phyloP scores from a whole-genome alignment of 2,797 vertebrate species.

The Silurus aristotelis region DNA sequence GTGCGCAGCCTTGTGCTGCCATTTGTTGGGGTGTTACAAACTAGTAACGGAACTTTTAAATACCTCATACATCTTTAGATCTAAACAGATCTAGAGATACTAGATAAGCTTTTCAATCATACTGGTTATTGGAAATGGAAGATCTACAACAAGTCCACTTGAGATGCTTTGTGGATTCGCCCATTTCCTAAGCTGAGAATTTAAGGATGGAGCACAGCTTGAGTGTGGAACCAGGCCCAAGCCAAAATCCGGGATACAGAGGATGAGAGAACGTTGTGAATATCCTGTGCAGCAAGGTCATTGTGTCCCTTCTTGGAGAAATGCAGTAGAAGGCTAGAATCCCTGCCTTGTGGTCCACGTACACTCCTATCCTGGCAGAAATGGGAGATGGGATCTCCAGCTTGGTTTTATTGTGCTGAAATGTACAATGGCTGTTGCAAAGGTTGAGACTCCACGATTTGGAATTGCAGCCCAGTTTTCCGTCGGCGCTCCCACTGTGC shows the following conservation, averaged over 20 bases:
- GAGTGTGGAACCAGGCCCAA: slow-evolving; percentile 70
- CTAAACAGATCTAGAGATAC: no score
- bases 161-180: neutral
- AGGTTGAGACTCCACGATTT: slow-evolving; percentile 75
- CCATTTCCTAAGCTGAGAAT: slow-evolving; percentile 33
- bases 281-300: slow-evolving; percentile 68
- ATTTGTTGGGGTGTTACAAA: no score
- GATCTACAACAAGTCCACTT: neutral
- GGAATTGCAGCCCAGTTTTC: slow-evolving; percentile 74
- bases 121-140: no score
- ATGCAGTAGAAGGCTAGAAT: slow-evolving; percentile 69
- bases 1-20: no score
- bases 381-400: slow-evolving; percentile 45
- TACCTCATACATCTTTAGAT: no score
- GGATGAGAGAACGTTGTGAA: slow-evolving; percentile 68
- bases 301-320: slow-evolving; percentile 52
- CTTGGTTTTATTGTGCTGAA: slow-evolving; percentile 70
- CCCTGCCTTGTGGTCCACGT: slow-evolving; percentile 69
- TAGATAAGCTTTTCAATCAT: no score
- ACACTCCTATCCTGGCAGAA: slow-evolving; percentile 67
- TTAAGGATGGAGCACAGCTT: slow-evolving; percentile 63
- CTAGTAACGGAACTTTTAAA: no score
- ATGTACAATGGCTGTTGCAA: slow-evolving; percentile 52
- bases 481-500: slow-evolving; percentile 63
- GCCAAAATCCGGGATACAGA: slow-evolving; percentile 74